Evolutionary conservation across 37 sponge, comb jelly and placozoan genomes (phyloP), one percentile per base, ranked within the genome.

Genomic region (Oopsacas minuta): DNA sequence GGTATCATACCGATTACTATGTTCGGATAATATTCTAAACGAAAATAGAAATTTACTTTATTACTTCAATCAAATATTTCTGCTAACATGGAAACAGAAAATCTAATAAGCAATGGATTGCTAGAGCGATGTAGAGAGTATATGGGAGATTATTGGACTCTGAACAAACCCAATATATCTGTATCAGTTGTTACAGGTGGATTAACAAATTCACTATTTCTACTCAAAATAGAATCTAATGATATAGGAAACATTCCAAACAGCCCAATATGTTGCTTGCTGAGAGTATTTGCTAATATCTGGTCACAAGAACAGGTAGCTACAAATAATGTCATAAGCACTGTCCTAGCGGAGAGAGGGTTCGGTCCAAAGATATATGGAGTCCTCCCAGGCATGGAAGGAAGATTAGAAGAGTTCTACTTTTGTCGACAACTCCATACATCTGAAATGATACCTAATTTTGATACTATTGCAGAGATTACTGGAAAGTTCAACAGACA

Each of bases 281-380:
- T 61, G 22, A 61, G 75, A 61, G 28, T 61, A n/a, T 61, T 61
- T 34, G 20, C 75, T 61, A 10, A 61, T 10, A 20, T 61, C 5
- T 61, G 75, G 75, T 25, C 28, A 25, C 75, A 10, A 61, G 75
- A 61, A 10, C 17, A 61, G 75, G 7, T 61, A n/a, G 75, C 75
- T 20, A 20, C 28, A 10, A 61, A 61, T n/a, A 61, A 61, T 34
- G 75, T 61, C 7, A n/a, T 61, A 25, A n/a, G 5, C 28, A 34
- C 75, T 61, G 28, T 61, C 5, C 75, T 61, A 61, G 75, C 75
- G 5, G 75, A 61, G 75, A 61, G 75, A 61, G 75, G 75, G 75
- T 32, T 61, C 22, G 75, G 75, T 20, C 75, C 75, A 61, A 61
- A 12, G 75, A 61, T 61, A 61, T 61, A 61, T n/a, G 75, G 75